phyloP scores from a whole-genome alignment of 2,797 vertebrate species.

The Rhynchotus rufescens region DNA sequence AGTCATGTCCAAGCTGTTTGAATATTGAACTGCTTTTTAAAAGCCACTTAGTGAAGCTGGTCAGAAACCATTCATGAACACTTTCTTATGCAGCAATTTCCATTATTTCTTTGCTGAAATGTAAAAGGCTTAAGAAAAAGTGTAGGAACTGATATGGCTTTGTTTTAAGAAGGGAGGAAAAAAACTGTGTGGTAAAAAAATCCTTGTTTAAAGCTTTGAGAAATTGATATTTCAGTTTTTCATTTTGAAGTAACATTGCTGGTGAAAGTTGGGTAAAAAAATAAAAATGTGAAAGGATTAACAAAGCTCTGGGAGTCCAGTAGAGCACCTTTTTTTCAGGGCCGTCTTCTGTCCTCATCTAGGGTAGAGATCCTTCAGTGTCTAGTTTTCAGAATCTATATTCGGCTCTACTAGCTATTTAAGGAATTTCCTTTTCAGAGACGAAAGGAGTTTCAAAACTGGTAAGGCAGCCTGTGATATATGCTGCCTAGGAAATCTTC shows the following conservation, averaged over 20 bases:
- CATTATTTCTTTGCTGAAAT: neutral
- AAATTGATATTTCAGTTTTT: neutral
- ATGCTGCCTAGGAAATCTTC: conserved; percentile 74
- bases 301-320: neutral
- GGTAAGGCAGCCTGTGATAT: neutral
- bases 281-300: neutral
- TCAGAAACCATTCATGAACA: neutral
- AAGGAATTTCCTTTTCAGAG: conserved; percentile 33
- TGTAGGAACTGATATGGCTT: neutral
- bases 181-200: neutral
- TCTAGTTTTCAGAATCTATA: neutral
- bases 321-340: neutral
- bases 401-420: neutral
- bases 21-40: neutral
- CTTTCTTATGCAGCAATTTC: neutral
- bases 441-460: conserved; percentile 45
- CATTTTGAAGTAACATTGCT: neutral
- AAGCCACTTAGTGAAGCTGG: neutral
- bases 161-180: accelerated
- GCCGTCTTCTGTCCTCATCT: neutral
- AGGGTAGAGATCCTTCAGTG: neutral
- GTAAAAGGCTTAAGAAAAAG: neutral
- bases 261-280: neutral
- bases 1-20: neutral
- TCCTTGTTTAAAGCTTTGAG: neutral